Conservation (phyloP, 92 coral and sea anemone genomes). For the Scolanthus callimorphus region DNA sequence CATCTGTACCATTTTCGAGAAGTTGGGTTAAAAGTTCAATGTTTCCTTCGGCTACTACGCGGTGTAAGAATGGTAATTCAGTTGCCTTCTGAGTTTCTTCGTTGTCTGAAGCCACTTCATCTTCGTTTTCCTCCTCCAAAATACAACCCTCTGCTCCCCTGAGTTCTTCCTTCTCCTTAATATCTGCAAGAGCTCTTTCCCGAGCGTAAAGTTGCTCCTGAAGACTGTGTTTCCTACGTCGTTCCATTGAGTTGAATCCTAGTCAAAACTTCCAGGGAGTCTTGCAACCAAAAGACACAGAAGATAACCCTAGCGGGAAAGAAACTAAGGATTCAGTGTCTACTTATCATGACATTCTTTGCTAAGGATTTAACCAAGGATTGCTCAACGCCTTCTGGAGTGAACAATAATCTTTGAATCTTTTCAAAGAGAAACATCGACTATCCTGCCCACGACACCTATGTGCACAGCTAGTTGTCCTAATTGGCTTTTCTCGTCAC, state of each 20-base stretch:
- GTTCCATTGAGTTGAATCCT: slow-evolving; percentile 24
- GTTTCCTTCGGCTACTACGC: slow-evolving; percentile 62
- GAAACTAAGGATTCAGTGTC: no score
- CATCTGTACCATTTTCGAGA: slow-evolving; percentile 65
- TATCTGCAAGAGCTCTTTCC: slow-evolving; percentile 53
- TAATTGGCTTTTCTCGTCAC: no score
- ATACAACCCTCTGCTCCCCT: slow-evolving; percentile 3
- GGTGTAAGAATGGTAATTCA: slow-evolving; percentile 46
- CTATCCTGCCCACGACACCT: no score
- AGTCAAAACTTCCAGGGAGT: no score
- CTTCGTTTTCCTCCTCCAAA: slow-evolving; percentile 5
- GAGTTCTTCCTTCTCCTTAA: slow-evolving; percentile 47
- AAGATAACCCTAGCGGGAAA: no score
- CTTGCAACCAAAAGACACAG: no score
- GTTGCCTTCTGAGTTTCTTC: slow-evolving; percentile 10
- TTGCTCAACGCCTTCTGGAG: no score
- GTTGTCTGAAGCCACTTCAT: neutral
- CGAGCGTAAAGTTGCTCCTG: slow-evolving; percentile 40
- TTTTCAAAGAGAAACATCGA: no score
- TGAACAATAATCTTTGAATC: no score
- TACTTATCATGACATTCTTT: no score
- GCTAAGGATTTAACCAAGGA: no score
- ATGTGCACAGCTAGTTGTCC: no score
- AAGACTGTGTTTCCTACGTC: slow-evolving; percentile 45
- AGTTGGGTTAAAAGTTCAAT: slow-evolving; percentile 45